Conservation (phyloP, 2,888 invertebrate genomes). For the Galeopsomyia nigrocyanea region DNA sequence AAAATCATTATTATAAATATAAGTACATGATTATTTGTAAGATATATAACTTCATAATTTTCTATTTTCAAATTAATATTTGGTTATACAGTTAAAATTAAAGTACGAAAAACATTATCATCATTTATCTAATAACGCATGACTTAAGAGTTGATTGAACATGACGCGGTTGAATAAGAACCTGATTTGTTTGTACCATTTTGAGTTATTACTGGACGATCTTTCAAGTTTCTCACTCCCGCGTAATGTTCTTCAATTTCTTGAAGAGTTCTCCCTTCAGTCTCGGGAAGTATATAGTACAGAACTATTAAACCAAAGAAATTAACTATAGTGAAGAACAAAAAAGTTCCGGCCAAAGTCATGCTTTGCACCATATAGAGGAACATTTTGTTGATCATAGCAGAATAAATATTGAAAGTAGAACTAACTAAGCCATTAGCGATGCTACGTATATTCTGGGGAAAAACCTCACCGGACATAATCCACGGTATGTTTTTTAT, state of each 20-base stretch:
- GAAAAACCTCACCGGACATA: constrained; percentile 27
- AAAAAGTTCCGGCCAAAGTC: neutral
- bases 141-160: no score
- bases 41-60: no score
- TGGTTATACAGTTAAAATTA: no score
- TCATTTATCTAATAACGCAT: no score
- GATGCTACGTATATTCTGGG: constrained; percentile 13
- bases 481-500: constrained; percentile 32
- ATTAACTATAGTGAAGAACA: neutral
- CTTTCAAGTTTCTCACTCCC: neutral
- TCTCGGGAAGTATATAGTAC: neutral
- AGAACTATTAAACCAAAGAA: neutral
- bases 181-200: no score
- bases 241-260: neutral
- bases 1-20: no score
- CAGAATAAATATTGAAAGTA: constrained; percentile 11
- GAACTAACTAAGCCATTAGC: constrained; percentile 17
- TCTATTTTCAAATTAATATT: no score
- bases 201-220: no score
- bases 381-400: constrained; percentile 11
- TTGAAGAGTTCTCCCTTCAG: constrained; percentile 1
- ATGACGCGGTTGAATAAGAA: no score
- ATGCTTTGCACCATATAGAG: neutral
- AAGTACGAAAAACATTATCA: no score
- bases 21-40: no score